Base-by-base conservation (phyloP, 2,797 vertebrate genomes). In the Scolopax bukidnonensis region DNA sequence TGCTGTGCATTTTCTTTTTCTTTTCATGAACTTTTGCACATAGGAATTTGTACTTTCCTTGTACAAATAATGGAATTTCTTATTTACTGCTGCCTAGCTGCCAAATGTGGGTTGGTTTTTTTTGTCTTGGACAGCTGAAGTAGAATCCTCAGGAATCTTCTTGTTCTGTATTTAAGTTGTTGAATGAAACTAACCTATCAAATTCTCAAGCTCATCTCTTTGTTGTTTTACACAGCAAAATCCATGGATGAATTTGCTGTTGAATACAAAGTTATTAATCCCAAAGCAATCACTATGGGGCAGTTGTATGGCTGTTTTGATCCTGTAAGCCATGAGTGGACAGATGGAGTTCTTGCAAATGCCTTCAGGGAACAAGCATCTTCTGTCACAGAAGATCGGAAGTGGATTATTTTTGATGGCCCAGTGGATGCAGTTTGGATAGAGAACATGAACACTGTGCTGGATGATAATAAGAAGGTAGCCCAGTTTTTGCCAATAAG, bases 381-480 rank as follows among this genome's bases (percentile, higher is more conserved):
- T 87, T 99, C 98, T 45, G 91, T 95, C 7, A 98, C 98, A 17
- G 98, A 99, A 0, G 83, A 98, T 84, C 96, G 98, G 38, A 99
- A 99, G 94, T 99, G 99, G 99, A 99, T 99, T 93, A 88, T 99
- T 93, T 99, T 99, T 97, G 99, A 99, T 92, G 99, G 99, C 8
- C 99, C 99, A 4, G 98, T 99, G 43, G 99, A 99, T 95, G 99
- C 99, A 30, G 98, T 99, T 85, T 99, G 99, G 99, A 99, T 99
- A 89, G 99, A 99, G 94, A 99, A 99, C 96, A 99, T 99, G 99
- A 99, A 99, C 95, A 99, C 99, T 15, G 99, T 99, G 73, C 97
- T 99, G 80, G 99, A 99, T 95, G 99, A 99, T 96, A 99, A 99
- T 94, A 99, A 99, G 96, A 99, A 99, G 98, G 99, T 99, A 98